phyloP scores from a whole-genome alignment of 2,797 vertebrate species.

The Phrynocephalus forsythii region DNA sequence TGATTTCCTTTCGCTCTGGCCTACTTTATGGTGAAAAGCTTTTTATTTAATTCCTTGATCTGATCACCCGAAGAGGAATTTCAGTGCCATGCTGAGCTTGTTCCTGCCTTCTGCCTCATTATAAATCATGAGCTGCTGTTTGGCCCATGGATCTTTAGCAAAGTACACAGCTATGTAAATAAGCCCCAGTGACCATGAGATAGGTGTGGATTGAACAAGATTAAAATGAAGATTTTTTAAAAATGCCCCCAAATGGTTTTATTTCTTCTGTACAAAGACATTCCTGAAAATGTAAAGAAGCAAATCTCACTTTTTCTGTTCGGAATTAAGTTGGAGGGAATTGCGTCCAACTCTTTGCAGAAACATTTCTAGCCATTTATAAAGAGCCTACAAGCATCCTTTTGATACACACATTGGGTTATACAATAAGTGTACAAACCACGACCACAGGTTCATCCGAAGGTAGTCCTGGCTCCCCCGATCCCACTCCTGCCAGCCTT shows the following conservation, averaged over 20 bases:
- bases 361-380: not conserved
- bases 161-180: not conserved
- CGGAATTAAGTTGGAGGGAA: not conserved
- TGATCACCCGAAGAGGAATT: slow-evolving; percentile 18
- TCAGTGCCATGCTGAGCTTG: slow-evolving; percentile 31
- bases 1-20: slow-evolving; percentile 46
- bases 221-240: not conserved
- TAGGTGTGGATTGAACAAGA: not conserved
- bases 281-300: not conserved
- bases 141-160: slow-evolving; percentile 24
- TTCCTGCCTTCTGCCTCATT: slow-evolving; percentile 39
- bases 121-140: slow-evolving; percentile 38
- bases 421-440: too few relatives aligned
- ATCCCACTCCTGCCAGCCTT: not conserved
- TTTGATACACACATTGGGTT: too few relatives aligned
- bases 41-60: slow-evolving; percentile 15
- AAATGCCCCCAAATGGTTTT: too few relatives aligned
- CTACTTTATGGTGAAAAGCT: slow-evolving; percentile 32
- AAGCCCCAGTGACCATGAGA: not conserved
- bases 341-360: not conserved
- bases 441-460: too few relatives aligned
- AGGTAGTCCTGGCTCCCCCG: too few relatives aligned
- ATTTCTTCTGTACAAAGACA: not conserved
- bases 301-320: not conserved
- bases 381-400: too few relatives aligned